Base-by-base conservation (phyloP, 2,113 vertebrate genomes). In the Sterna hirundo region DNA sequence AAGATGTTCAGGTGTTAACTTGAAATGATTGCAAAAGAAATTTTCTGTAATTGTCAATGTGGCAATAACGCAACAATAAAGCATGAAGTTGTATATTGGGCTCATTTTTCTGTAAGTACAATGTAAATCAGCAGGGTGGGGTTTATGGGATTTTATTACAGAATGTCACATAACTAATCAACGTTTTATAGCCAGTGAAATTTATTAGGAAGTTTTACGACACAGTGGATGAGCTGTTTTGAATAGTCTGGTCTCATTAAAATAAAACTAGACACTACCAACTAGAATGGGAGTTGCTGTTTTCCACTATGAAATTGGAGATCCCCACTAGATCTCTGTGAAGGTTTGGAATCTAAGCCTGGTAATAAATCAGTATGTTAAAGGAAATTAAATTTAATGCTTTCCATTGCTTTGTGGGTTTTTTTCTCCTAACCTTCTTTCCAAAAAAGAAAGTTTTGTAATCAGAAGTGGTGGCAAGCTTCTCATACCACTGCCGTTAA, bases 21-120 rank as follows among this genome's bases (percentile, higher is more conserved):
- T 85, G 51, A 94, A 93, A 76, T 74, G 34, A 74, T 44, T 86
- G 55, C 78, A 90, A 77, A 90, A 83, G 16, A 85, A 74, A 40
- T 92, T 88, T 88, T 54, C 81, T 91, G 86, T 81, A 87, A 77
- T 68, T 81, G 70, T 71, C 55, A 30, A 2, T 58, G 44, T 86
- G 72, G 51, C 83, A 76, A 62, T 77, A 88, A 85, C 42, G 25
- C 88, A 96, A 91, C 77, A 96, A 95, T 96, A 97, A 96, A 97
- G 71, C 90, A 64, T 78, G 51, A 71, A 76, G 66, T 81, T 93
- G 30, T 82, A 40, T 88, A 75, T 25, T 77, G 36, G 68, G 21
- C 68, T 87, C n/a, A 34, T 75, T 91, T 87, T 79, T 61, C 75
- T 42, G 3, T 66, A 72, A 89, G 42, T 34, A 62, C 70, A 22